A percentile compares a stretch with the other conserved stretches of the same genome.
These are phyloP conservation scores for Mirza zaza DNA, from an alignment of 2,113 vertebrate species.

Conservation along the genomic window DNA sequence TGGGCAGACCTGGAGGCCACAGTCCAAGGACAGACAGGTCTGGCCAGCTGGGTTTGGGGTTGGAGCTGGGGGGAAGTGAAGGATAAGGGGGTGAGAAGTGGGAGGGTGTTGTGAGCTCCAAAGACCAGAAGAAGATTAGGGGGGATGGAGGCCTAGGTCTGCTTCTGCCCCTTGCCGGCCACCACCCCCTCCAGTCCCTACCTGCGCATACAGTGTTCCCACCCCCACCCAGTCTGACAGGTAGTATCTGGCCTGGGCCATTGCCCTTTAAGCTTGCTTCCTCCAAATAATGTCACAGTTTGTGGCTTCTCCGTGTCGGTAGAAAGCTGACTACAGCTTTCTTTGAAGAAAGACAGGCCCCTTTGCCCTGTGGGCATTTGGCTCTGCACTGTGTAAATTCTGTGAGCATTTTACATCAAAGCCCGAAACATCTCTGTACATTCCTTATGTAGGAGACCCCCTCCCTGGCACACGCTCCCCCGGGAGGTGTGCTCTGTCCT, in stretches of 20 bases:
- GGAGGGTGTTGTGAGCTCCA: not conserved
- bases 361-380: not conserved
- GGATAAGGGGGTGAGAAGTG: too few relatives aligned
- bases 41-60: not conserved
- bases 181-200: not conserved
- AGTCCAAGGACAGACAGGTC: not conserved
- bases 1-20: not conserved
- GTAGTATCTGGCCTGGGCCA: not conserved
- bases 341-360: not conserved
- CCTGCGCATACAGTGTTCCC: not conserved
- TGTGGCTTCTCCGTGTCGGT: not conserved
- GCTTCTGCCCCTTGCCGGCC: not conserved
- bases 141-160: not conserved
- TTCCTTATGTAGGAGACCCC: not conserved
- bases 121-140: not conserved
- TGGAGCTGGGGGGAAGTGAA: too few relatives aligned
- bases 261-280: not conserved
- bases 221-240: not conserved
- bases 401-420: slow-evolving; percentile 27
- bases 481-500: not conserved
- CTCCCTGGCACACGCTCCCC: not conserved
- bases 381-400: not conserved
- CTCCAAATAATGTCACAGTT: not conserved
- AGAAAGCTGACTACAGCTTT: slow-evolving; percentile 1
- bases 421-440: not conserved